phyloP scores from a whole-genome alignment of 1,140 invertebrate species.

The Chironomus striatipennis region DNA sequence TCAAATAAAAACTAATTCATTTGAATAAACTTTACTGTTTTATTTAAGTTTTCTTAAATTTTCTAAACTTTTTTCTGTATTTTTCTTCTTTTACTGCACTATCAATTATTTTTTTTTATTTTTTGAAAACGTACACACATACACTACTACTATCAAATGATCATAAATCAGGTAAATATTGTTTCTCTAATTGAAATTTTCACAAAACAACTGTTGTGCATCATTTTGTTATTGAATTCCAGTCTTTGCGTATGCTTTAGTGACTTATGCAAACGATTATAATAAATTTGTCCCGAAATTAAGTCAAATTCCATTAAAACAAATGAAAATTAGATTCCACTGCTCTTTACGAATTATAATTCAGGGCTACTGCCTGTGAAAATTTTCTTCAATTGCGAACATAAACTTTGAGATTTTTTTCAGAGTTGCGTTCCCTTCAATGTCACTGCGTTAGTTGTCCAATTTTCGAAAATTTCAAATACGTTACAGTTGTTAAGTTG shows the following conservation, averaged over 20 bases:
- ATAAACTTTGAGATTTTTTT: background rate
- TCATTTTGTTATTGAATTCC: background rate
- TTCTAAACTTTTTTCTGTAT: background rate
- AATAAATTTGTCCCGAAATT: background rate
- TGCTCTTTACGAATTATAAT: background rate
- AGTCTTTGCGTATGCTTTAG: background rate
- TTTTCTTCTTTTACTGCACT: constrained; percentile 10
- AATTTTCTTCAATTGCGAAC: background rate
- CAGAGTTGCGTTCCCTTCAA: background rate
- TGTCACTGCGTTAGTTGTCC: background rate
- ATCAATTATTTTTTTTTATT: constrained; percentile 3
- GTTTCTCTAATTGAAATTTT: background rate
- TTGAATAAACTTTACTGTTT: no score
- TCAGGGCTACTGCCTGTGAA: background rate
- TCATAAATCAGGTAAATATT: constrained; percentile 20
- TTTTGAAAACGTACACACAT: constrained; percentile 21
- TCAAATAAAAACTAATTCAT: background rate
- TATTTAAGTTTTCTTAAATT: background rate
- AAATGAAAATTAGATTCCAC: background rate
- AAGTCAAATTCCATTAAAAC: background rate
- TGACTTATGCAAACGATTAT: background rate
- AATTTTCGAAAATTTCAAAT: background rate
- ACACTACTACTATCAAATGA: constrained; percentile 14
- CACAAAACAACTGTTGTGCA: background rate
- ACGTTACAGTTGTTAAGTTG: background rate